Base-by-base conservation (phyloP, 1,140 invertebrate genomes). In the Hestina assimilis region DNA sequence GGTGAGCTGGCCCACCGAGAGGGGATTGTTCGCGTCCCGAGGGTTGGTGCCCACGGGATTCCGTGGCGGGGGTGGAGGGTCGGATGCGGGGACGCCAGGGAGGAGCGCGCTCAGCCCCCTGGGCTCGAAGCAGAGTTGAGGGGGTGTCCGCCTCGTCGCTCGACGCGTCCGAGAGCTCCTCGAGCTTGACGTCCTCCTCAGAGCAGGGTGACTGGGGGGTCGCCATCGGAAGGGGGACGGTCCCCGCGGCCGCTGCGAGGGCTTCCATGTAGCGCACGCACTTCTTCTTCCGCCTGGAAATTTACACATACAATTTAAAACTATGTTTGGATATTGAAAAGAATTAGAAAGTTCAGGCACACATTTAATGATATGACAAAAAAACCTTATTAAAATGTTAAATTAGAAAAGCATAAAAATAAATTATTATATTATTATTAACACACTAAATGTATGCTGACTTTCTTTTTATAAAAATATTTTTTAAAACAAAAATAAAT, bases 251-350 rank as follows among this genome's bases (percentile, higher is more conserved):
- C 88, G 79, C 94, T 90, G 72, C 94, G 90, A 83, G 92, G 73
- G 90, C 92, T 90, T 92, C 94, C 93, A 97, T 94, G 90, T 98
- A 98, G 61, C 97, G 94, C 85, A 98, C 96, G 92, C 97, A 99
- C 91, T 98, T 98, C 91, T 99, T 99, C 93, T 99, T 99, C 91
- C 97, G 95, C 91, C 97, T 98, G 91, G 21, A 93, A 92, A 5
- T 1, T 46, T n/a, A 38, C 0, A 43, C 4, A 38, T 6, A 9
- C 8, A 38, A 6, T 8, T 6, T 38, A 9, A 38, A 17, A 38
- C 15, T 17, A 7, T 35, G 4, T 14, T 21, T 5, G 19, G 3
- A n/a, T n/a, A 7, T 21, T 14, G 24, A 24, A 11, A 24, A 1
- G 1, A 17, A 12, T 6, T 5, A 14, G 12, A 11, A 24, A 26